phyloP scores from a whole-genome alignment of 2,797 vertebrate species.

The Melanitta fusca region DNA sequence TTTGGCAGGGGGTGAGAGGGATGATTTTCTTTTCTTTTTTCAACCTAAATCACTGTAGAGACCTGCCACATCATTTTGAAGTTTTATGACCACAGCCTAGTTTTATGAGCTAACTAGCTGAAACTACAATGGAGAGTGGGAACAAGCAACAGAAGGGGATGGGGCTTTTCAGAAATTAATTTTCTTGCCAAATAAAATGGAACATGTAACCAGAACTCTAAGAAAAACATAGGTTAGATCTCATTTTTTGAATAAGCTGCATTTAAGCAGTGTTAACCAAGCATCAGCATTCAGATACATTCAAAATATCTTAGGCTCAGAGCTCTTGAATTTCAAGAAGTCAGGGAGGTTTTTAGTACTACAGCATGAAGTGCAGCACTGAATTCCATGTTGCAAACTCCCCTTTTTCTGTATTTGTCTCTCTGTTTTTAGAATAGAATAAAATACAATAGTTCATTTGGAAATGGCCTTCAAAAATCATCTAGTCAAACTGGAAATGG shows the following conservation, averaged over 20 bases:
- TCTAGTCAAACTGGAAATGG: background rate
- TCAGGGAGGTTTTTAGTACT: background rate
- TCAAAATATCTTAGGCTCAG: background rate
- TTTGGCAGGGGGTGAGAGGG: background rate
- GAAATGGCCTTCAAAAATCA: background rate
- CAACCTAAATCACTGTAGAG: background rate
- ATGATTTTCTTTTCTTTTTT: background rate
- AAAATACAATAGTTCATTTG: background rate
- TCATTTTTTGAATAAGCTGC: background rate
- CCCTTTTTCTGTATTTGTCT: background rate
- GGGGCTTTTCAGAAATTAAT: background rate
- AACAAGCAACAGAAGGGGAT: background rate
- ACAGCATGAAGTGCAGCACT: rapidly evolving
- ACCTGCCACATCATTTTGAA: background rate
- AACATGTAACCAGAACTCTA: background rate
- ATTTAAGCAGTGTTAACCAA: background rate
- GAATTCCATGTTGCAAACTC: background rate
- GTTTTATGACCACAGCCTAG: background rate
- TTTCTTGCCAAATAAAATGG: background rate
- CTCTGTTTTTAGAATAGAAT: background rate
- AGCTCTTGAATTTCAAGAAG: background rate
- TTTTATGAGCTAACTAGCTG: background rate
- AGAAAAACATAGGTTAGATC: background rate
- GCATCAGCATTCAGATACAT: background rate
- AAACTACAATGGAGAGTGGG: background rate